Percentiles rank a stretch among this genome's conserved stretches.
Conservation (phyloP, 2,113 vertebrate species). For the Ciconia boyciana region DNA sequence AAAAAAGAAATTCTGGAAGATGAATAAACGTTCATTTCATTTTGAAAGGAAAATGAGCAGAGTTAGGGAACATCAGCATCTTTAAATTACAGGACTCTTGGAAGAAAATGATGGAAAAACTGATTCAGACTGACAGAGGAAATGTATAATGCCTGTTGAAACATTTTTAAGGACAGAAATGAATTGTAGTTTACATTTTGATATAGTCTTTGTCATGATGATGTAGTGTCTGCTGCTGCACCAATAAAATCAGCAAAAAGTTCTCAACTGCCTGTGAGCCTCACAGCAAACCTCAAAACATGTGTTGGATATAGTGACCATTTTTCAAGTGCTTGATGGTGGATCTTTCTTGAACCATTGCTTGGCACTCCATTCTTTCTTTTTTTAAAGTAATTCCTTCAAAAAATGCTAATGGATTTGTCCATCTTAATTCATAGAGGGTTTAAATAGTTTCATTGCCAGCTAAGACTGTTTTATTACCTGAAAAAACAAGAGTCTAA, state of each 20-base stretch:
- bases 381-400: conserved; percentile 12
- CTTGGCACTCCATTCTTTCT: background rate
- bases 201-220: background rate
- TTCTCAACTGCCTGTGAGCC: background rate
- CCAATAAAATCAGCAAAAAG: background rate
- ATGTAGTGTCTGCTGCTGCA: background rate
- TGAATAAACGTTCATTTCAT: background rate
- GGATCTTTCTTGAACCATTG: background rate
- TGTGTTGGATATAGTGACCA: background rate
- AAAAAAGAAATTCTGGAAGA: background rate
- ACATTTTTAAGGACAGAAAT: background rate
- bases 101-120: background rate
- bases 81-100: background rate
- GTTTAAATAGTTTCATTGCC: conserved; percentile 35
- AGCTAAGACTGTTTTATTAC: conserved; percentile 33
- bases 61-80: background rate
- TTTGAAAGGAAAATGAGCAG: background rate
- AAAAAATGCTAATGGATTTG: conserved; percentile 32
- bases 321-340: background rate
- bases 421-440: conserved; percentile 33
- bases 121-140: background rate
- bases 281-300: background rate
- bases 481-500: conserved; percentile 41
- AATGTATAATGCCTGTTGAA: background rate
- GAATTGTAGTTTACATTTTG: background rate